phyloP scores from a whole-genome alignment of 2,888 invertebrate genomes.

The Campoplex capitator region DNA sequence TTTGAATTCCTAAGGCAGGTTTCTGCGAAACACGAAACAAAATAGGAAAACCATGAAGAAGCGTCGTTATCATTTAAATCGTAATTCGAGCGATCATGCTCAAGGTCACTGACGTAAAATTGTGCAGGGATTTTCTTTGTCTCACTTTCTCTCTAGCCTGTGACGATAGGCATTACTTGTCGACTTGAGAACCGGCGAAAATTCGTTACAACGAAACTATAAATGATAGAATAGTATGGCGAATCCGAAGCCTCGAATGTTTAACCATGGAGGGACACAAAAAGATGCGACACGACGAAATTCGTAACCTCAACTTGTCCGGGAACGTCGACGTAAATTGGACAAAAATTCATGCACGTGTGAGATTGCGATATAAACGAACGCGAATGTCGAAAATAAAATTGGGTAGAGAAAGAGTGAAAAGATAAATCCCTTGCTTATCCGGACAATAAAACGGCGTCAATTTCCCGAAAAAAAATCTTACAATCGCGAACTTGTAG shows the following conservation, averaged over 20 bases:
- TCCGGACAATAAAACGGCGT: conserved; percentile 6
- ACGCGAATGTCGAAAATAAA: not conserved
- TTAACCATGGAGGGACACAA: not conserved
- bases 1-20: conserved; percentile 76
- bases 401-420: not conserved
- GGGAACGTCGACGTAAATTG: conserved; percentile 27
- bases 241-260: not conserved
- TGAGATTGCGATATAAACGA: conserved; percentile 11
- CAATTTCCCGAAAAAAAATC: conserved; percentile 49
- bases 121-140: not conserved
- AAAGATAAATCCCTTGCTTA: not conserved
- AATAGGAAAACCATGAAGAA: not conserved
- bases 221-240: not conserved
- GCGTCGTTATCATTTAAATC: conserved; percentile 8
- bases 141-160: conserved; percentile 36
- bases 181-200: not conserved
- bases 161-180: conserved; percentile 48
- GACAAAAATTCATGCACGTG: conserved; percentile 40
- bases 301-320: conserved; percentile 57
- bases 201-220: not conserved
- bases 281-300: conserved; percentile 17
- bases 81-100: not conserved
- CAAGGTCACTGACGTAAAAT: conserved; percentile 51
- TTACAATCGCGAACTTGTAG: conserved; percentile 52
- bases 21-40: conserved; percentile 71